These are phyloP conservation scores for Hoplostethus mediterraneus DNA, from an alignment of 2,797 vertebrate genomes.

Conservation along the genomic window DNA sequence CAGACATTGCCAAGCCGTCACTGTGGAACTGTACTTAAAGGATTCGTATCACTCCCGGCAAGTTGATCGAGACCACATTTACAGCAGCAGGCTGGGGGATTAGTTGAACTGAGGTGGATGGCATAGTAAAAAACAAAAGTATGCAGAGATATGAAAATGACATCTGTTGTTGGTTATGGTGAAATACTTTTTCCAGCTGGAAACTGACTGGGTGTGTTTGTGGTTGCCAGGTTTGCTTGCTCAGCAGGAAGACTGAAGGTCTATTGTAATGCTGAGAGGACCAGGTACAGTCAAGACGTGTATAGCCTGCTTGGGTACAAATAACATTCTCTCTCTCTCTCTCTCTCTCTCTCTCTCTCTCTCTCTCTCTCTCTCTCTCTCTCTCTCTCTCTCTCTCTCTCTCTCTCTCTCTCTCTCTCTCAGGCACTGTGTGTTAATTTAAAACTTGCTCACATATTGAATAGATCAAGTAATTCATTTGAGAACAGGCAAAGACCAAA, in stretches of 20 bases:
- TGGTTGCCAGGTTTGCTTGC: conserved; percentile 88
- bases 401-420: no score
- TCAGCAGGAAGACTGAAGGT: conserved; percentile 88
- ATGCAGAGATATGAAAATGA: not conserved
- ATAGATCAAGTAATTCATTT: no score
- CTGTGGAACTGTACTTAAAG: not conserved
- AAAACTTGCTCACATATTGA: no score
- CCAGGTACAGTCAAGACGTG: conserved; percentile 82
- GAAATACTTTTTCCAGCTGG: not conserved
- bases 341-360: not conserved
- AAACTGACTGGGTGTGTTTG: conserved; percentile 19
- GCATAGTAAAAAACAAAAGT: not conserved
- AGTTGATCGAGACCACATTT: conserved; percentile 7
- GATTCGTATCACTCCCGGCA: no score
- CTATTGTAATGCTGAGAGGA: conserved; percentile 93
- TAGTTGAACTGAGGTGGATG: not conserved
- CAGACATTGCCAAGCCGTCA: not conserved
- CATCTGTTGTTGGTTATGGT: not conserved
- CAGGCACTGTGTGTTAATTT: no score
- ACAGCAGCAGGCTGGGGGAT: no score
- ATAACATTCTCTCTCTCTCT: not conserved
- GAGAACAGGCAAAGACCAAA: no score
- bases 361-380: no score
- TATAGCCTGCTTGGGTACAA: not conserved
- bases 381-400: not conserved